phyloP scores from a whole-genome alignment of 2,797 vertebrate genomes.

The Cheirogaleus major region DNA sequence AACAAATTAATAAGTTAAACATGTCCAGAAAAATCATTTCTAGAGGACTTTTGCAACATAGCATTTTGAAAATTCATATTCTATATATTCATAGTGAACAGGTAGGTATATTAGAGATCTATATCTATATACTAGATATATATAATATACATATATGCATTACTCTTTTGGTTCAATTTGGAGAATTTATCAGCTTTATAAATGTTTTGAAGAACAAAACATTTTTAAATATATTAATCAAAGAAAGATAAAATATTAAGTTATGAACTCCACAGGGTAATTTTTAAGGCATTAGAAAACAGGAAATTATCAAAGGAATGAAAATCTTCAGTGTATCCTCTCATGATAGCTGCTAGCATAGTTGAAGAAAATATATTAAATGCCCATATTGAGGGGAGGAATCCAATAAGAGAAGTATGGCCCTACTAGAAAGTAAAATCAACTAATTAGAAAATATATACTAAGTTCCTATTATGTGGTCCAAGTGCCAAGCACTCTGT shows the following conservation, averaged over 20 bases:
- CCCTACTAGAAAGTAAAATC: neutral
- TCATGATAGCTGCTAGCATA: neutral
- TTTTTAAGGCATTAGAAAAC: constrained; percentile 1
- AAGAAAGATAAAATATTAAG: constrained; percentile 33
- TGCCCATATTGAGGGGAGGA: accelerated
- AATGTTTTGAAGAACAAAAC: neutral
- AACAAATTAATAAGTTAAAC: constrained; percentile 8
- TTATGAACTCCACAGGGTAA: neutral
- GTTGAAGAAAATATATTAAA: neutral
- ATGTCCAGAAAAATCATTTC: neutral
- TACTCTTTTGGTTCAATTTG: neutral
- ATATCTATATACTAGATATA: neutral
- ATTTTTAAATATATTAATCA: neutral
- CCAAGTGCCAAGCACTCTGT: neutral
- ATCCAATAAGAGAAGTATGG: neutral
- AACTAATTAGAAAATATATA: neutral
- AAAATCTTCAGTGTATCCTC: neutral
- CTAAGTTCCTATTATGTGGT: neutral
- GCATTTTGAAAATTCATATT: constrained; percentile 33
- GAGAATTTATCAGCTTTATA: neutral
- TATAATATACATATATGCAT: neutral
- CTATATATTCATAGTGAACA: neutral
- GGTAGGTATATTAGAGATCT: neutral
- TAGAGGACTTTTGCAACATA: neutral
- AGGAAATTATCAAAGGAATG: neutral